Conservation (phyloP, 2,888 invertebrate genomes). For the Sphaerophoria taeniata region DNA sequence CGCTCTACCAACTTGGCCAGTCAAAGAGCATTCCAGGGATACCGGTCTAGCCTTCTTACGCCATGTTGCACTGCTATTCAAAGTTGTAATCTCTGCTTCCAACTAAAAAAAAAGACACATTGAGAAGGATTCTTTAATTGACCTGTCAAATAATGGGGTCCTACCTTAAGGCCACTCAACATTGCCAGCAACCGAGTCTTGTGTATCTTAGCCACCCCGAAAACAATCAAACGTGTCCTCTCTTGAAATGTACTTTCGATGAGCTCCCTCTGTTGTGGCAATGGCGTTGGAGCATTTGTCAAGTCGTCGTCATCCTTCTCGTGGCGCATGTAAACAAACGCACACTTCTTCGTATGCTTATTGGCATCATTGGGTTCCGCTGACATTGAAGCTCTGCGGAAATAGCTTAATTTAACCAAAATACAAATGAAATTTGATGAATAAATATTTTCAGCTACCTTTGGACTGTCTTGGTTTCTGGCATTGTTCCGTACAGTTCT, state of each 20-base stretch:
- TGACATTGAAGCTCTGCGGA: conserved; percentile 86
- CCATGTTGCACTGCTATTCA: conserved; percentile 95
- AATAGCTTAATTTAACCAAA: conserved; percentile 58
- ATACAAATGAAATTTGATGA: conserved; percentile 76
- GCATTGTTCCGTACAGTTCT: conserved; percentile 96
- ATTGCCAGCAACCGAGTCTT: conserved; percentile 94
- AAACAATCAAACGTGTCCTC: conserved; percentile 91
- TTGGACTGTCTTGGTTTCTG: conserved; percentile 94
- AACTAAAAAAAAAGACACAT: conserved; percentile 81
- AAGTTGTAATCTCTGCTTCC: conserved; percentile 95
- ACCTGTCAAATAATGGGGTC: background rate
- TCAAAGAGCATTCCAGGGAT: conserved; percentile 89
- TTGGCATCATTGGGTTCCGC: conserved; percentile 88
- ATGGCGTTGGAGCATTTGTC: conserved; percentile 81
- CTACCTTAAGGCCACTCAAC: conserved; percentile 92
- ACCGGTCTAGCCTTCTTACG: conserved; percentile 91
- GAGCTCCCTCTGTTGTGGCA: conserved; percentile 80
- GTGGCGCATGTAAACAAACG: conserved; percentile 84
- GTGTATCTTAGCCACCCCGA: conserved; percentile 94
- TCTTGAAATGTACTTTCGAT: conserved; percentile 84
- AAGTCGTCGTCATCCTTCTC: conserved; percentile 84
- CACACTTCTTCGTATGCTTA: conserved; percentile 85
- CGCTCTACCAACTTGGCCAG: conserved; percentile 95
- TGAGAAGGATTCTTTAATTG: background rate
- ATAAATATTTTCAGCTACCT: conserved; percentile 75